Conservation (phyloP, 2,797 vertebrate species). For the Pipistrellus pygmaeus region DNA sequence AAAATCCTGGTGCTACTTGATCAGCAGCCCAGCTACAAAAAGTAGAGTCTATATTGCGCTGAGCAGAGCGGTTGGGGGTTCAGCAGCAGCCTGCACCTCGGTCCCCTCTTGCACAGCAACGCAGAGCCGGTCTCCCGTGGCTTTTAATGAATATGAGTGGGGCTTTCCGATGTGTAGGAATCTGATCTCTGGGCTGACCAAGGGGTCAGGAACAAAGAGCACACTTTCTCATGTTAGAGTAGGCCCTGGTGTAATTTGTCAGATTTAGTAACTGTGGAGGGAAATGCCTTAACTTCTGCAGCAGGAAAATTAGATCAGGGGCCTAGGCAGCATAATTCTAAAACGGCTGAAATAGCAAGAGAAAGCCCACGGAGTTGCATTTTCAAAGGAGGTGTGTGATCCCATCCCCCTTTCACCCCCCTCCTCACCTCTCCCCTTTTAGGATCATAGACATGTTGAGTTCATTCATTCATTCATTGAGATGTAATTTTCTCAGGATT, state of each 20-base stretch:
- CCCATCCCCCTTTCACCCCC: neutral
- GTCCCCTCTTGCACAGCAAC: constrained; percentile 79
- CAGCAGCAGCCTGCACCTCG: constrained; percentile 82
- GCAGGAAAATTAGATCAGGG: constrained; percentile 81
- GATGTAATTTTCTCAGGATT: constrained; percentile 66
- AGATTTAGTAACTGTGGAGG: constrained; percentile 87
- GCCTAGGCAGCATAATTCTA: constrained; percentile 67
- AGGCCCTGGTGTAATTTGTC: constrained; percentile 86
- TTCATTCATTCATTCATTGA: constrained; percentile 62
- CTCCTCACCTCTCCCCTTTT: neutral
- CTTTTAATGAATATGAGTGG: constrained; percentile 86
- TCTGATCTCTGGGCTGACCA: constrained; percentile 85
- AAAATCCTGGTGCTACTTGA: neutral
- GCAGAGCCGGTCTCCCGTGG: constrained; percentile 83
- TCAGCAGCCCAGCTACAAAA: neutral
- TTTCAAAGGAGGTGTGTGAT: constrained; percentile 60
- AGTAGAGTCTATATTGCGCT: constrained; percentile 54
- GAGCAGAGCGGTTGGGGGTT: constrained; percentile 84
- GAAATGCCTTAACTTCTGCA: constrained; percentile 83
- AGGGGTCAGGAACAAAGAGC: constrained; percentile 86
- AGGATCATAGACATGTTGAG: neutral
- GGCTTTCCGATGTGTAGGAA: constrained; percentile 84
- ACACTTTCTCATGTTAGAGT: constrained; percentile 79
- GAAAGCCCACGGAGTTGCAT: constrained; percentile 50
- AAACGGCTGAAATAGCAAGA: constrained; percentile 61